phyloP scores from a whole-genome alignment of 2,888 invertebrate species.

The Acleris laterana region DNA sequence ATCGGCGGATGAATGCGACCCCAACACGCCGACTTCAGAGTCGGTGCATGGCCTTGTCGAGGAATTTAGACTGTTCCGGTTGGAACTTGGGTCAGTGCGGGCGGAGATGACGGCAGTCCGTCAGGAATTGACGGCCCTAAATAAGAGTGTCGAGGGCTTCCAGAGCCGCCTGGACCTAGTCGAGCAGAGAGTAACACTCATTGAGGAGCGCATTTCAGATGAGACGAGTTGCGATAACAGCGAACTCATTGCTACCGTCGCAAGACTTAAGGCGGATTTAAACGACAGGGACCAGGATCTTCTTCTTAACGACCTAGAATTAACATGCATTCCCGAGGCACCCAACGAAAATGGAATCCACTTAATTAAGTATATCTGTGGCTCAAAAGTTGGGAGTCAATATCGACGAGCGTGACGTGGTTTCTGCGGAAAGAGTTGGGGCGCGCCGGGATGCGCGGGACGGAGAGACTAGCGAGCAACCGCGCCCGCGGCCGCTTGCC shows the following conservation, averaged over 20 bases:
- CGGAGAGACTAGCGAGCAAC: not conserved
- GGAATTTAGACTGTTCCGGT: not conserved
- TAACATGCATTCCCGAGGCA: not conserved
- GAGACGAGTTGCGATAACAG: too few species aligned
- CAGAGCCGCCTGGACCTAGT: not conserved
- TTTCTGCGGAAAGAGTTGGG: not conserved
- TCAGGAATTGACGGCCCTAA: not conserved
- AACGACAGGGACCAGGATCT: constrained; percentile 3
- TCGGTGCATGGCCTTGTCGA: not conserved
- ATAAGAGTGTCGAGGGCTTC: not conserved
- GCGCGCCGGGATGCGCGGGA: not conserved
- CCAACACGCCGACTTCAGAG: not conserved
- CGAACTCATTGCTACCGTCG: not conserved
- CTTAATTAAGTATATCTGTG: not conserved
- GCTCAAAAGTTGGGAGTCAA: not conserved
- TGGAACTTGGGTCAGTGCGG: not conserved
- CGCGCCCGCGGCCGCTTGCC: not conserved
- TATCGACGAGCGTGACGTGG: constrained; percentile 1
- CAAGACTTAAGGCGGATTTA: not conserved
- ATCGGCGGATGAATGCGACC: too few species aligned
- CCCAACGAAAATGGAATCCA: not conserved
- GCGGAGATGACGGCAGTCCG: not conserved
- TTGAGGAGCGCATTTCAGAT: not conserved
- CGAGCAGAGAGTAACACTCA: not conserved
- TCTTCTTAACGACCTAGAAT: not conserved